Percentiles rank a stretch among this genome's conserved stretches.
These are phyloP conservation scores for Serilophus lunatus DNA, from an alignment of 2,113 vertebrate species.

Conservation along the genomic window DNA sequence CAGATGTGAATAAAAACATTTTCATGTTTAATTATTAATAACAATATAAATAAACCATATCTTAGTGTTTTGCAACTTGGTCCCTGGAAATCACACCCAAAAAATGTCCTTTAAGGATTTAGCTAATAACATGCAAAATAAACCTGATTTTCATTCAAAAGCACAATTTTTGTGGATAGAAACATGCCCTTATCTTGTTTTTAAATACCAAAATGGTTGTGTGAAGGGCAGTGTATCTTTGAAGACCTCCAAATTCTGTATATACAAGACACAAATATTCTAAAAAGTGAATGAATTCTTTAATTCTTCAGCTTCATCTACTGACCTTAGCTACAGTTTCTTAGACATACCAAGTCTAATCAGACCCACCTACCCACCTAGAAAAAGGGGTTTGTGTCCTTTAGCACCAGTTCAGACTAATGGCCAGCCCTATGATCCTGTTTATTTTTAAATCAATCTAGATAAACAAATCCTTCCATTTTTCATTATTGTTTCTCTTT, in stretches of 20 bases:
- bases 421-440: neutral
- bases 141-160: neutral
- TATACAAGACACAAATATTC: neutral
- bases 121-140: neutral
- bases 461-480: conserved; percentile 38
- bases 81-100: neutral
- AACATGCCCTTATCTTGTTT: neutral
- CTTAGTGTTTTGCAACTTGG: neutral
- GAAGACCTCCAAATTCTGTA: neutral
- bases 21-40: neutral
- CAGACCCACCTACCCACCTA: neutral
- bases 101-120: neutral
- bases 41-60: neutral
- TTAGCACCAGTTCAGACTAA: neutral
- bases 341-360: neutral
- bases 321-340: neutral
- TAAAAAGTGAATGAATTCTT: neutral
- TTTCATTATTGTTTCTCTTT: conserved; percentile 33
- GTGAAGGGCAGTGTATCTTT: neutral
- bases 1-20: neutral
- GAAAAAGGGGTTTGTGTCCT: neutral
- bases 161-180: neutral
- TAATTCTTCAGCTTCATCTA: neutral
- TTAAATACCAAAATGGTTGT: neutral
- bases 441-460: conserved; percentile 60